Evolutionary conservation across 2,888 invertebrate species (phyloP).

Genomic region (Electrophaes corylata): DNA sequence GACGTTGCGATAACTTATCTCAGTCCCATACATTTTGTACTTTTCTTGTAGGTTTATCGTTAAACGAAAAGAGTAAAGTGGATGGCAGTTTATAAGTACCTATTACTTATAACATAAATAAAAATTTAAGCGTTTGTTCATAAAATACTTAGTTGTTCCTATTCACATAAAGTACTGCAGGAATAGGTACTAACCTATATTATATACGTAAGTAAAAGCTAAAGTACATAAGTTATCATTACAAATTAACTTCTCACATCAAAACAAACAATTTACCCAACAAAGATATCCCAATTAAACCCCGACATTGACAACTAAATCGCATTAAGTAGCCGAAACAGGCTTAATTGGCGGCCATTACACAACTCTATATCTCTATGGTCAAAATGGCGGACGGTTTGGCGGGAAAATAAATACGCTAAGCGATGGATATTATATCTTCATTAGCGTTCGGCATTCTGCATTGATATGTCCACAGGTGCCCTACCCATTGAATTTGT

Average conservation of each 20-base stretch:
- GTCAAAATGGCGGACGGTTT: slow-evolving; percentile 60
- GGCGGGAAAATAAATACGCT: slow-evolving; percentile 75
- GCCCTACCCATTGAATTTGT: slow-evolving; percentile 72
- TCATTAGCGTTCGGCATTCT: slow-evolving; percentile 76
- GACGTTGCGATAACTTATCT: too few species aligned
- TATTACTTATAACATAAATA: too few species aligned
- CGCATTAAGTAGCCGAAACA: slow-evolving; percentile 71
- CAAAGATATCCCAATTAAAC: slow-evolving; percentile 75
- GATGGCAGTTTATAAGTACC: too few species aligned
- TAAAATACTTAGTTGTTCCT: too few species aligned
- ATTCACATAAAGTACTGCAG: not conserved
- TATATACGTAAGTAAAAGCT: not conserved
- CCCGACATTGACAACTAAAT: slow-evolving; percentile 81
- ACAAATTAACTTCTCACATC: slow-evolving; percentile 24
- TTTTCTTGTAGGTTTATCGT: too few species aligned
- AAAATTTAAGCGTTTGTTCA: too few species aligned
- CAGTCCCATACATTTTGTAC: too few species aligned
- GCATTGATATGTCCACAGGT: slow-evolving; percentile 82
- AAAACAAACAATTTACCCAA: slow-evolving; percentile 27
- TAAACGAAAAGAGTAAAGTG: too few species aligned
- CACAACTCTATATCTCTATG: slow-evolving; percentile 63
- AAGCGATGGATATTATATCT: slow-evolving; percentile 82
- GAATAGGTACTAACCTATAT: not conserved
- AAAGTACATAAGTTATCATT: not conserved
- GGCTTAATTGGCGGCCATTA: slow-evolving; percentile 80